These are phyloP conservation scores for Bombylius discolor DNA, from an alignment of 2,888 invertebrate genomes.

Conservation along the genomic window DNA sequence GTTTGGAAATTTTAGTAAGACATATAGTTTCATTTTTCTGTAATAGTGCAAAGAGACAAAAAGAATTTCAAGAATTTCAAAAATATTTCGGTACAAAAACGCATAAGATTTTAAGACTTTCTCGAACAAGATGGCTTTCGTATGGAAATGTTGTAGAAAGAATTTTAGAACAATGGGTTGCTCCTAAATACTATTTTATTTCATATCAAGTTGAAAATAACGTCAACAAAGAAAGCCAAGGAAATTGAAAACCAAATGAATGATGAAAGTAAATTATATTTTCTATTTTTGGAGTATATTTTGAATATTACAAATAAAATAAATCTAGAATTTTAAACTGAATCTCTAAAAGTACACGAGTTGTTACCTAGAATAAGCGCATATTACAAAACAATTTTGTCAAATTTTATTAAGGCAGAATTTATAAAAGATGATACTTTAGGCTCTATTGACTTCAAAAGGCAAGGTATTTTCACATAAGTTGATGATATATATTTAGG, in stretches of 20 bases:
- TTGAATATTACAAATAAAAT: not conserved
- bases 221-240: too few relatives aligned
- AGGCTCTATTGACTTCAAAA: too few relatives aligned
- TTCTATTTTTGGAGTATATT: not conserved
- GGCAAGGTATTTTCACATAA: too few relatives aligned
- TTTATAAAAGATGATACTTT: not conserved
- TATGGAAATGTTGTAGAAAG: not conserved
- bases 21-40: not conserved
- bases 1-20: too few relatives aligned
- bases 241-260: not conserved
- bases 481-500: too few relatives aligned
- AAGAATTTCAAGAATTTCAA: not conserved
- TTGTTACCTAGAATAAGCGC: not conserved
- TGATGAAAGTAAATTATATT: not conserved
- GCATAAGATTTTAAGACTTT: not conserved
- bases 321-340: not conserved
- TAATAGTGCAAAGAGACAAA: not conserved
- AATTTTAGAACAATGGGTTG: not conserved
- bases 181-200: not conserved
- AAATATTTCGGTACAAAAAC: not conserved
- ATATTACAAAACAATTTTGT: not conserved
- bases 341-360: not conserved
- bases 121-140: constrained; percentile 2
- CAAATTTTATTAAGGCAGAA: not conserved
- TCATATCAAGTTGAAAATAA: too few relatives aligned